phyloP scores from a whole-genome alignment of 2,797 vertebrate species.

The Trachops cirrhosus region DNA sequence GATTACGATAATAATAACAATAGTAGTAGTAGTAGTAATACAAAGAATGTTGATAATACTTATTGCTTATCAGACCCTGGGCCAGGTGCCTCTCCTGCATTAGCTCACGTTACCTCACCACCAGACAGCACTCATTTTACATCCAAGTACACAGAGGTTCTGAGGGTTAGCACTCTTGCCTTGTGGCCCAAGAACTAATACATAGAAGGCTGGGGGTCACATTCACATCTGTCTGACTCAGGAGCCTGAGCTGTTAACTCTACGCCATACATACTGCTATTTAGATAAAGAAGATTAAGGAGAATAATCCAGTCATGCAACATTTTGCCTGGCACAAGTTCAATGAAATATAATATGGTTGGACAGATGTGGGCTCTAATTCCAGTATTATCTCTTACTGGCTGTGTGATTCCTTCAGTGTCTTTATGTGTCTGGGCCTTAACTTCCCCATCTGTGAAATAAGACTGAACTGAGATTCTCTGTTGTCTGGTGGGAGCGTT shows the following conservation, averaged over 20 bases:
- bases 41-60: accelerated
- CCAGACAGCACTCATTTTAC: accelerated
- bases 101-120: background rate
- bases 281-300: background rate
- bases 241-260: background rate
- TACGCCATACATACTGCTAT: background rate
- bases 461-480: background rate
- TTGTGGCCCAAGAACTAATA: background rate
- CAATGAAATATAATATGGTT: background rate
- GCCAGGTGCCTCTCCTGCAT: too few relatives aligned
- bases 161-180: background rate
- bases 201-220: background rate
- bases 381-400: background rate
- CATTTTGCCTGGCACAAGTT: background rate
- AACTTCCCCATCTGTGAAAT: background rate
- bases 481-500: background rate
- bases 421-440: background rate
- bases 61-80: accelerated
- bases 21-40: background rate
- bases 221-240: background rate
- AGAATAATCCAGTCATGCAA: too few relatives aligned
- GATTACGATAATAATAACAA: background rate
- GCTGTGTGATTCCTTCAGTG: background rate
- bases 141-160: background rate
- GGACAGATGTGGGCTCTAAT: background rate